Conservation (phyloP, 2,113 vertebrate genomes). For the Rhombomys opimus region DNA sequence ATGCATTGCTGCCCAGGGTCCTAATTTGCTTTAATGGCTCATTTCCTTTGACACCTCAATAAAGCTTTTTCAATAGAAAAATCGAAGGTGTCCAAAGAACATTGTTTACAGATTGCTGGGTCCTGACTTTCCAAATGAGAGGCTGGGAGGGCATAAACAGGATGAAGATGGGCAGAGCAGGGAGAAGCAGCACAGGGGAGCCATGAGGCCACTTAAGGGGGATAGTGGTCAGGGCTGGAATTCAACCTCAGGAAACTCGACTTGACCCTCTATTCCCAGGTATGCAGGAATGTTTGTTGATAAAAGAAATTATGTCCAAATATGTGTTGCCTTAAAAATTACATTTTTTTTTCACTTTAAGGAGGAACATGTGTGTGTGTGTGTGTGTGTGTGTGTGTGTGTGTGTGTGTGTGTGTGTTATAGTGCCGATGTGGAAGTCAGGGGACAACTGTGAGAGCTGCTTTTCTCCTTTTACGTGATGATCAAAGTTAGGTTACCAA, state of each 20-base stretch:
- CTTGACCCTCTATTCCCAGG: neutral
- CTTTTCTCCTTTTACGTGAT: neutral
- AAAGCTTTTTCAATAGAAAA: constrained; percentile 16
- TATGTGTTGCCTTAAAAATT: neutral
- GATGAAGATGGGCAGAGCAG: neutral
- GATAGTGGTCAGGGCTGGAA: neutral
- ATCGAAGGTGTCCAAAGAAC: neutral
- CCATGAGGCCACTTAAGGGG: no score
- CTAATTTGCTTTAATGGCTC: constrained; percentile 46
- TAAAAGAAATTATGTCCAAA: neutral
- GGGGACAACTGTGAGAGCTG: neutral
- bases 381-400: no score
- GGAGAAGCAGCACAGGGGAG: neutral
- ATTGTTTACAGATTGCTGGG: neutral
- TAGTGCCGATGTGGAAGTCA: neutral
- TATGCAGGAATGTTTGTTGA: neutral
- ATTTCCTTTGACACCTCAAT: constrained; percentile 32
- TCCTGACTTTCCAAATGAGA: neutral
- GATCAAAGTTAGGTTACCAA: neutral
- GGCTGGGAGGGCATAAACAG: neutral
- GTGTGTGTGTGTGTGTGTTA: no score
- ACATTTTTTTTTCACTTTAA: neutral
- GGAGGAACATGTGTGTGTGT: neutral
- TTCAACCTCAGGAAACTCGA: neutral
- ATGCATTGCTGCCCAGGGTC: neutral